Conservation (phyloP, 2,888 invertebrate species). For the Mesochorus sp. region DNA sequence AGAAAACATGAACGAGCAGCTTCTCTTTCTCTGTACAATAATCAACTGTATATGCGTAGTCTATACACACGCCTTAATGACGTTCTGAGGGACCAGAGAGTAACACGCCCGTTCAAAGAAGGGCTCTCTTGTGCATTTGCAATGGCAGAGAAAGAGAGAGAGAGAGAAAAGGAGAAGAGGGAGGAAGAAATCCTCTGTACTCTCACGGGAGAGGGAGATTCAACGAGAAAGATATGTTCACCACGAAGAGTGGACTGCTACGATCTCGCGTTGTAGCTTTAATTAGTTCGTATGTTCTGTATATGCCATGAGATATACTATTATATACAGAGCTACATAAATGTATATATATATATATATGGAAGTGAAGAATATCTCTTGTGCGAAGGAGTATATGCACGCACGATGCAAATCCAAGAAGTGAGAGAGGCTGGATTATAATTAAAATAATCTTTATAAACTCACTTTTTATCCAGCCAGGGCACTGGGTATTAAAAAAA, state of each 20-base stretch:
- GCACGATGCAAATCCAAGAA: too few relatives aligned
- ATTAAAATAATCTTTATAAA: constrained; percentile 41
- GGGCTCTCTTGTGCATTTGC: constrained; percentile 32
- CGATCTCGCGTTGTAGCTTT: constrained; percentile 51
- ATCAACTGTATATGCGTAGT: constrained; percentile 34
- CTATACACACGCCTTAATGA: constrained; percentile 57
- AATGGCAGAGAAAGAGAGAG: neutral
- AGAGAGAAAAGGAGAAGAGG: neutral
- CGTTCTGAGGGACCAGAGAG: constrained; percentile 52
- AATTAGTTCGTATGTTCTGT: constrained; percentile 59
- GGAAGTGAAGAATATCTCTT: constrained; percentile 5
- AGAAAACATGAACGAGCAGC: constrained; percentile 39
- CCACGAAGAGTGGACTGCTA: constrained; percentile 44
- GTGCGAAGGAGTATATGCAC: constrained; percentile 37
- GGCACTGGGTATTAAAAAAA: constrained; percentile 39
- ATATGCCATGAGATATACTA: constrained; percentile 8
- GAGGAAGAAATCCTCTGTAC: constrained; percentile 21
- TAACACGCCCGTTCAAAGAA: constrained; percentile 48
- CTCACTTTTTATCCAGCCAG: constrained; percentile 41
- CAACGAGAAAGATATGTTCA: constrained; percentile 52
- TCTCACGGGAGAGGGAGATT: constrained; percentile 47
- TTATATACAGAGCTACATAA: constrained; percentile 4
- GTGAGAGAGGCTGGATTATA: constrained; percentile 13
- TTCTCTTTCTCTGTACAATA: constrained; percentile 21
- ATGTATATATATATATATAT: constrained; percentile 4